These are phyloP conservation scores for Eilema sororculum DNA, from an alignment of 2,888 invertebrate genomes.

Conservation along the genomic window DNA sequence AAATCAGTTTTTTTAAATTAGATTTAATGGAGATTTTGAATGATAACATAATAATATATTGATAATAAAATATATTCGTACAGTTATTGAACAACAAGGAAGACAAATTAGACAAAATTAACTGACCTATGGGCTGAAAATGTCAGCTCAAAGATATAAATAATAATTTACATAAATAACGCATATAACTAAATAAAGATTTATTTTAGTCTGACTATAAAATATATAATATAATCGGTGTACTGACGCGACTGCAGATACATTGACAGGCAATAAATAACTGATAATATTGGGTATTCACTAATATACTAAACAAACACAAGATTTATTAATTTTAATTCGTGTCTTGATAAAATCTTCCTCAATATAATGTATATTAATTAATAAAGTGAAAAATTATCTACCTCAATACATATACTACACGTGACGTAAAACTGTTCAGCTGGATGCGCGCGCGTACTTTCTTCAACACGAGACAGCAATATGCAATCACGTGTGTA, in stretches of 20 bases:
- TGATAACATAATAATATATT: not conserved
- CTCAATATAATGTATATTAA: not conserved
- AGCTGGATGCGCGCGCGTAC: slow-evolving; percentile 74
- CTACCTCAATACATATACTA: slow-evolving; percentile 55
- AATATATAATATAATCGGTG: not conserved
- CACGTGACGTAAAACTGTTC: slow-evolving; percentile 75
- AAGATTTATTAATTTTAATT: not conserved
- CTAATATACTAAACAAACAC: not conserved
- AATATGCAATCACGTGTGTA: slow-evolving; percentile 34
- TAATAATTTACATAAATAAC: not conserved
- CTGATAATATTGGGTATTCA: not conserved
- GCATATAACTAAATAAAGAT: not conserved
- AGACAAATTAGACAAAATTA: not conserved
- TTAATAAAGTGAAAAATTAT: not conserved
- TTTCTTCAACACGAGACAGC: slow-evolving; percentile 77
- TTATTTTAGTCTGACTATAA: slow-evolving; percentile 1
- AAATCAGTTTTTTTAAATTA: too few species aligned
- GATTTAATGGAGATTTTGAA: not conserved
- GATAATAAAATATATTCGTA: not conserved
- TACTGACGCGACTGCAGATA: not conserved
- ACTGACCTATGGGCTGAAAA: not conserved
- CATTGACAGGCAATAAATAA: not conserved
- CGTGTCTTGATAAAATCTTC: not conserved
- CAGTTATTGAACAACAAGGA: not conserved
- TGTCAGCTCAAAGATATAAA: slow-evolving; percentile 1